Evolutionary conservation across 2,113 vertebrate genomes (phyloP).

Genomic region (Pipa parva): DNA sequence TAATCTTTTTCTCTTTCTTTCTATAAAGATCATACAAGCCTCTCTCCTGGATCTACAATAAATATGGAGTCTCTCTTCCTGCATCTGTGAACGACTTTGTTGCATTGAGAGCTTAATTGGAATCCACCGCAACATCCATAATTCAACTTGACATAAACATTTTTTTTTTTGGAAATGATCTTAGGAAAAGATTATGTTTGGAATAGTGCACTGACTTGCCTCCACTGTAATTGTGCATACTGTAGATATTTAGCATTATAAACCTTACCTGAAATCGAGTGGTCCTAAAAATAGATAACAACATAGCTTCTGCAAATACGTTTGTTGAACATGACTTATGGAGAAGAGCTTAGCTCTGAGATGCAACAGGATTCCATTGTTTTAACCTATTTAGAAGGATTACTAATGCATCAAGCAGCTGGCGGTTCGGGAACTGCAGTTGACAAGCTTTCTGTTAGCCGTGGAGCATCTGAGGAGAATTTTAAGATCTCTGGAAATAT

Average conservation of each 20-base stretch:
- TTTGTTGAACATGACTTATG: constrained; percentile 99
- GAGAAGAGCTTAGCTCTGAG: constrained; percentile 99
- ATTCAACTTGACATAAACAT: constrained; percentile 46
- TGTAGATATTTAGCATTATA: constrained; percentile 46
- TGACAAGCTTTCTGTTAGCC: constrained; percentile 76
- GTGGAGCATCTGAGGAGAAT: constrained; percentile 75
- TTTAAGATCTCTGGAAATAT: constrained; percentile 70
- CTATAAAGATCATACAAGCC: not conserved
- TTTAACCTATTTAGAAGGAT: constrained; percentile 99
- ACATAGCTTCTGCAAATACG: constrained; percentile 73
- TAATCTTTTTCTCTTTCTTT: not conserved
- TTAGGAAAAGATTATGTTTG: constrained; percentile 47
- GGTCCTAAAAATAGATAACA: constrained; percentile 60
- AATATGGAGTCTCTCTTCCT: not conserved
- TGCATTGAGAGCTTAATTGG: too few species aligned
- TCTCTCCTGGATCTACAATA: not conserved
- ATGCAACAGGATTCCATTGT: constrained; percentile 99
- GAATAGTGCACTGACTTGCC: constrained; percentile 39
- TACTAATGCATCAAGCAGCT: constrained; percentile 98
- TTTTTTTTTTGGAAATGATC: constrained; percentile 36
- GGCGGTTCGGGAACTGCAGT: constrained; percentile 84
- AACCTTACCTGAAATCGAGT: constrained; percentile 46
- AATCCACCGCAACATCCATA: constrained; percentile 33
- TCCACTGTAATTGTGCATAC: constrained; percentile 37
- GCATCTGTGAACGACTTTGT: too few species aligned